phyloP scores from a whole-genome alignment of 1,140 invertebrate species.

The Saccostrea cuccullata region DNA sequence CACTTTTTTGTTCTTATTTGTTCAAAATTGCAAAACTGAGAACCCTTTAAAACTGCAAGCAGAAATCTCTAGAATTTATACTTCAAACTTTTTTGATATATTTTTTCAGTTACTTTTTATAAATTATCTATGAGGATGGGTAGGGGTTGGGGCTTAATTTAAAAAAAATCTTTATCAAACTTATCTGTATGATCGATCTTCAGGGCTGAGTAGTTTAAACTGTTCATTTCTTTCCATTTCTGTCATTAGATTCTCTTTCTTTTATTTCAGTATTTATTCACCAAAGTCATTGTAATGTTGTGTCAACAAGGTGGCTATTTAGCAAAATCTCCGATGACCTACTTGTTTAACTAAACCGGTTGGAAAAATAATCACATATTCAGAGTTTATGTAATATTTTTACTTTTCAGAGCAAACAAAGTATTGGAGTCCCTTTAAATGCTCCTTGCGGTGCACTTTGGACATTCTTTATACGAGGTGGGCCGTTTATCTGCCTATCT shows the following conservation, averaged over 20 bases:
- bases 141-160: too few species aligned
- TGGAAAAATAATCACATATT: constrained; percentile 23
- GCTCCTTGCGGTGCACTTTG: background rate
- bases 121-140: too few species aligned
- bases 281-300: constrained; percentile 11
- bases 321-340: constrained; percentile 13
- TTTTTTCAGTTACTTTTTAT: too few species aligned
- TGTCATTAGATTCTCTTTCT: background rate
- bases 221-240: background rate
- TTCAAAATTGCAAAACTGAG: too few species aligned
- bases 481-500: constrained; percentile 15
- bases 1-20: too few species aligned
- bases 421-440: constrained; percentile 6
- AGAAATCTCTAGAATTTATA: too few species aligned
- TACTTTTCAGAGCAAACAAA: constrained; percentile 27
- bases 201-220: background rate
- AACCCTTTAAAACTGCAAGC: too few species aligned
- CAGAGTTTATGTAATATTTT: constrained; percentile 9
- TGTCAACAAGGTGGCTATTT: constrained; percentile 1
- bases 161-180: too few species aligned
- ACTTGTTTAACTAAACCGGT: constrained; percentile 10
- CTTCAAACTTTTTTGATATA: too few species aligned
- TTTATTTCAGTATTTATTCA: background rate
- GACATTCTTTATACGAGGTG: background rate
- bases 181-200: background rate